phyloP scores from a whole-genome alignment of 2,888 invertebrate genomes.

The Sabatieria punctata region DNA sequence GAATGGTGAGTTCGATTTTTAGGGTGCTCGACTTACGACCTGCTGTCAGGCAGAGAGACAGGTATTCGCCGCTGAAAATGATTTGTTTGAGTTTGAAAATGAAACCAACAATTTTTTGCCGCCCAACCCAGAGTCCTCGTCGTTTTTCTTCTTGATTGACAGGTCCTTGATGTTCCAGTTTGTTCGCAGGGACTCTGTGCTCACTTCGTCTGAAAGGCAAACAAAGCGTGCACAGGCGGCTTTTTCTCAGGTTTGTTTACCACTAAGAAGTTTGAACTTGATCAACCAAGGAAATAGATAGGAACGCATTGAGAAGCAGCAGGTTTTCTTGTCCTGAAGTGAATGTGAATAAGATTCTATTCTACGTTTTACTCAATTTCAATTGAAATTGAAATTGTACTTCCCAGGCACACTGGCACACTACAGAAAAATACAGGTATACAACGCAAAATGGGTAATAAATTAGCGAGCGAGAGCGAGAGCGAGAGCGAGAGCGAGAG shows the following conservation, averaged over 20 bases:
- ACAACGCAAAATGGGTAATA: neutral
- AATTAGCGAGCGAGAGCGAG: no score
- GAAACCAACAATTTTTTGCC: slow-evolving; percentile 11
- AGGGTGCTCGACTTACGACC: slow-evolving; percentile 19
- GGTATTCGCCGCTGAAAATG: slow-evolving; percentile 14
- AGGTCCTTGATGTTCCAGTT: slow-evolving; percentile 19
- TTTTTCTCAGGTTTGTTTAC: no score
- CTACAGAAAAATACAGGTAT: neutral
- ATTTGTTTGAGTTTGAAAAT: neutral
- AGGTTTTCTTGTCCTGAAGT: slow-evolving; percentile 19
- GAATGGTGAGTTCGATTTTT: slow-evolving; percentile 21
- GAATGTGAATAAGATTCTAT: no score
- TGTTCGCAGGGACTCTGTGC: slow-evolving; percentile 14
- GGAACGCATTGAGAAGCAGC: slow-evolving; percentile 20
- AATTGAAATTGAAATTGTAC: neutral
- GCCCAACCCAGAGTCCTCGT: slow-evolving; percentile 18
- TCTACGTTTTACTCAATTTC: neutral
- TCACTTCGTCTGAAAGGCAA: slow-evolving; percentile 14
- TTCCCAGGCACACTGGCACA: neutral
- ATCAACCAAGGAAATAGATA: slow-evolving; percentile 17
- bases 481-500: no score
- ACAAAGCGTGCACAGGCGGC: no score
- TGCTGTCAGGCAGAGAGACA: slow-evolving; percentile 20
- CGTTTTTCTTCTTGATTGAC: slow-evolving; percentile 16
- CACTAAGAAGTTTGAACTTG: no score